phyloP scores from a whole-genome alignment of 2,113 vertebrate species.

The Crotalus horridus region DNA sequence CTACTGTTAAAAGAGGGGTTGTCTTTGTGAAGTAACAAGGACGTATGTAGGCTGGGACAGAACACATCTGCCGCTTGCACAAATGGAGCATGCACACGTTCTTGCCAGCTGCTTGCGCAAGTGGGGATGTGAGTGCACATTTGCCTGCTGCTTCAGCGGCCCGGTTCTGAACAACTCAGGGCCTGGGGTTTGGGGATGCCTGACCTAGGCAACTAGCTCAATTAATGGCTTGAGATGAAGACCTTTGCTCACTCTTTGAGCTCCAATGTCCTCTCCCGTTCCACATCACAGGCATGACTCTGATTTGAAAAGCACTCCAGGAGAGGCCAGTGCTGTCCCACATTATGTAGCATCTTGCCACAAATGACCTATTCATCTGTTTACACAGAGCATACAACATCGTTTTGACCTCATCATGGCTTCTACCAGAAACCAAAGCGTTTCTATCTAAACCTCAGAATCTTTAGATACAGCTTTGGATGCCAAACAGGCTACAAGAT shows the following conservation, averaged over 20 bases:
- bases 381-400: neutral
- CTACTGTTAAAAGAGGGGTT: too few species aligned
- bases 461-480: neutral
- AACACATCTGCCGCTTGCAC: too few species aligned
- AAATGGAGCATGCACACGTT: neutral
- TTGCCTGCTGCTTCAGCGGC: neutral
- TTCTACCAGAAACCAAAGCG: neutral
- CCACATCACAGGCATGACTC: neutral
- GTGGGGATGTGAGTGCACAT: fast-evolving
- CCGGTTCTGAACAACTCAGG: neutral
- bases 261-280: neutral
- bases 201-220: neutral
- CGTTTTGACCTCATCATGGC: neutral
- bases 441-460: neutral
- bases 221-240: neutral
- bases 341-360: neutral
- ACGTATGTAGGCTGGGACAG: too few species aligned
- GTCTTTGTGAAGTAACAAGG: too few species aligned
- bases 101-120: neutral
- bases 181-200: neutral
- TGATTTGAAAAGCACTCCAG: neutral
- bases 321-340: neutral
- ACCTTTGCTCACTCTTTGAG: neutral
- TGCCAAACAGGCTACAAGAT: neutral
- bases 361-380: neutral